These are phyloP conservation scores for Microcebus ravelobensis DNA, from an alignment of 2,113 vertebrate genomes.

Conservation along the genomic window DNA sequence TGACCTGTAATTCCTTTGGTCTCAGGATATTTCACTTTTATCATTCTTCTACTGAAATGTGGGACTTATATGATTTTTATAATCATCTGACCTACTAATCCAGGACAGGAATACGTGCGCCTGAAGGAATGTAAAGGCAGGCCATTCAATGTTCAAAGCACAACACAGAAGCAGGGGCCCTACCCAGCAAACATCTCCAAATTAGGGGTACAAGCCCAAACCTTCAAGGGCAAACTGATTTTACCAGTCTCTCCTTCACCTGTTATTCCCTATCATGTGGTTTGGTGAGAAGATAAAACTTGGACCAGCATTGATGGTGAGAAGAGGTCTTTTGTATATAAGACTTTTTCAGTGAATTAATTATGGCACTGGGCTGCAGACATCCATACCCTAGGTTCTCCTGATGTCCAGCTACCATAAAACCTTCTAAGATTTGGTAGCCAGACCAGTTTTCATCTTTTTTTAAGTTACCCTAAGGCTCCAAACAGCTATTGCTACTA, in stretches of 20 bases:
- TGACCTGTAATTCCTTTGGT: not conserved
- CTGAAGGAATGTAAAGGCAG: not conserved
- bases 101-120: not conserved
- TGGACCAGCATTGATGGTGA: not conserved
- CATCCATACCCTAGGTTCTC: not conserved
- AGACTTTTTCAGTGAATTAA: not conserved
- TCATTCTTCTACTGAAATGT: not conserved
- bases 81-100: not conserved
- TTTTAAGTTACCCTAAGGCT: slow-evolving; percentile 39
- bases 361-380: not conserved
- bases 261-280: not conserved
- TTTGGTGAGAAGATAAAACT: not conserved
- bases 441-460: slow-evolving; percentile 10
- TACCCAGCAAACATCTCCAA: not conserved
- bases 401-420: not conserved
- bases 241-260: not conserved
- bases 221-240: not conserved
- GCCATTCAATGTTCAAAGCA: not conserved
- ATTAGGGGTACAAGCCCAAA: not conserved
- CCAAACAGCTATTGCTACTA: not conserved
- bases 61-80: not conserved
- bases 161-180: not conserved
- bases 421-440: not conserved
- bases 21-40: not conserved
- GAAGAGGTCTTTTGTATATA: not conserved